A percentile compares a stretch with the other conserved stretches of the same genome.
phyloP scores from a whole-genome alignment of 2,797 vertebrate species.

The Rachycentron canadum region DNA sequence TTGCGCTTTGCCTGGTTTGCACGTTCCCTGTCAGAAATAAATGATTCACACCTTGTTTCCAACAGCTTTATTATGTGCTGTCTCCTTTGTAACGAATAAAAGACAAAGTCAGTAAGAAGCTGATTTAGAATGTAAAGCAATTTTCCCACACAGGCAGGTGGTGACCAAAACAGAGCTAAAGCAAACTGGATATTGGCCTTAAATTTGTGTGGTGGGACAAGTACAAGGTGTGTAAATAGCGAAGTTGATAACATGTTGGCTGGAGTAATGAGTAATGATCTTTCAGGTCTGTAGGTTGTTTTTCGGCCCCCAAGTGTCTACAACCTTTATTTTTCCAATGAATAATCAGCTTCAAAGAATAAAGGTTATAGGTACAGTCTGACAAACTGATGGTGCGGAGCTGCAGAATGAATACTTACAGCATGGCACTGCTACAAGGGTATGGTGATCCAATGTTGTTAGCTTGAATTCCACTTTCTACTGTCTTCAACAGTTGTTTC shows the following conservation, averaged over 20 bases:
- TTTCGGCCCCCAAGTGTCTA: not conserved
- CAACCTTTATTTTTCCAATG: not conserved
- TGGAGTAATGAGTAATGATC: not conserved
- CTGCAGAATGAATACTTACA: slow-evolving; percentile 72
- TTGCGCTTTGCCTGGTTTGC: slow-evolving; percentile 88
- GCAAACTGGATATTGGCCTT: not conserved
- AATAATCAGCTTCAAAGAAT: not conserved
- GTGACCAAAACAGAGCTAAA: not conserved
- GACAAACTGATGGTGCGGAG: not conserved
- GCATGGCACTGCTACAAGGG: slow-evolving; percentile 64
- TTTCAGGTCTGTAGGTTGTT: not conserved
- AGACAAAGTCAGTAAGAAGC: too few relatives aligned
- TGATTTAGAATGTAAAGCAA: not conserved
- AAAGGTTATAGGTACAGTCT: not conserved
- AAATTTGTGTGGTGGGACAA: not conserved
- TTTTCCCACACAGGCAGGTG: too few relatives aligned
- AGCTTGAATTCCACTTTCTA: slow-evolving; percentile 86
- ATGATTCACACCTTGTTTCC: not conserved
- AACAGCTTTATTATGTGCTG: too few relatives aligned
- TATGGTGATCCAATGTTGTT: slow-evolving; percentile 85
- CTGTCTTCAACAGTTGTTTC: slow-evolving; percentile 91
- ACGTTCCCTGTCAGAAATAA: slow-evolving; percentile 84
- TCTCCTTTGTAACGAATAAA: too few relatives aligned
- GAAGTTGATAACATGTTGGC: not conserved
- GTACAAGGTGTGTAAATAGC: too few relatives aligned